phyloP scores from a whole-genome alignment of 2,113 vertebrate species.

The Balaenoptera acutorostrata region DNA sequence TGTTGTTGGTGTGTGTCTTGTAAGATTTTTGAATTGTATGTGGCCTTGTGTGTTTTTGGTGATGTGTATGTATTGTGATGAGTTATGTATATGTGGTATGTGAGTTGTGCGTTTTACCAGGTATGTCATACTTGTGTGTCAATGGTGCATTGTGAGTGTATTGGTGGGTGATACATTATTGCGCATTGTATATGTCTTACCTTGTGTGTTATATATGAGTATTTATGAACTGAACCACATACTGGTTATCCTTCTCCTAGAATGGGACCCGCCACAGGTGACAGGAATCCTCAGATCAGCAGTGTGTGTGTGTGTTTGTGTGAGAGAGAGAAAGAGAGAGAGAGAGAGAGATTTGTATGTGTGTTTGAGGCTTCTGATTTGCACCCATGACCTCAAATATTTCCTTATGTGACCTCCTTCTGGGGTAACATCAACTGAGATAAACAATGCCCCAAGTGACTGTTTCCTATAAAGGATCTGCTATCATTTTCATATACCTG shows the following conservation, averaged over 20 bases:
- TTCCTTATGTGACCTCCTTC: not conserved
- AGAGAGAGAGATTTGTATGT: not conserved
- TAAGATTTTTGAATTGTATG: not conserved
- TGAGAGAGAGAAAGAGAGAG: too few relatives aligned
- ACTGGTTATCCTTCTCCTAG: not conserved
- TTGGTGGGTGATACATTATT: not conserved
- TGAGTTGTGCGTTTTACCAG: not conserved
- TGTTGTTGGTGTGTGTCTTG: not conserved
- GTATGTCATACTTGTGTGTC: not conserved
- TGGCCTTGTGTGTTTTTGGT: not conserved
- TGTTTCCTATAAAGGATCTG: not conserved
- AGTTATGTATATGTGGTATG: not conserved
- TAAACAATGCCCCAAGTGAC: not conserved
- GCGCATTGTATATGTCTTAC: not conserved
- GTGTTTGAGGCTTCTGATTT: not conserved
- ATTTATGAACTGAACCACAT: not conserved
- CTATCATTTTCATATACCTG: not conserved
- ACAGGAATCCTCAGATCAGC: not conserved
- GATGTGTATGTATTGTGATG: not conserved
- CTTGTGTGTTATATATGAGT: not conserved
- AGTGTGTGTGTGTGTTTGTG: not conserved
- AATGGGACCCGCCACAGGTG: not conserved
- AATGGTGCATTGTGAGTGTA: not conserved
- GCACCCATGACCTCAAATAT: not conserved
- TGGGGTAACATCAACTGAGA: not conserved